Evolutionary conservation across 2,888 invertebrate species (phyloP), one percentile per base, ranked within the genome.

Genomic region (Syrphus vitripennis): DNA sequence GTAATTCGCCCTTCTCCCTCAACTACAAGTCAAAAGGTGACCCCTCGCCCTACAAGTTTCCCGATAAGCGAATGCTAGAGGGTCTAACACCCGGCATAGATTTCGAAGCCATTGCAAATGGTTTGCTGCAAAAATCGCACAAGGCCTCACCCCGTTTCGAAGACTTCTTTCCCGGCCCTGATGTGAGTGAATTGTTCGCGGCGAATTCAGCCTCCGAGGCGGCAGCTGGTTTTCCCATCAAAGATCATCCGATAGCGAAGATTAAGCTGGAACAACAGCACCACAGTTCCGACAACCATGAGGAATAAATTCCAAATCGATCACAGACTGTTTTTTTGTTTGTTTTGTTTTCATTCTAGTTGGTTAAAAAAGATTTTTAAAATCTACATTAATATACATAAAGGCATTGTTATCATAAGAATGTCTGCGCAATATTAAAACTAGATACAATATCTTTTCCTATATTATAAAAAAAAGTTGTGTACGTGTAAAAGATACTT

Each of bases 131-230:
- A 76, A 91, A 92, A 87, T 91, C 92, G 71, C 91, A 91, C 69
- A 91, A 89, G 67, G 91, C 91, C 74, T 92, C 92, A 88, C 91
- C 91, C 31, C 91, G 92, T 57, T 91, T 91, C 67, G 91, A 91
- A 88, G 91, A 91, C 81, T 91, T 91, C 86, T 91, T 91, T 53
- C 90, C 90, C 69, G 90, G 89, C 10, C 91, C 91, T 82, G 91
- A 91, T 34, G 91, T 91, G 88, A 91, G 89, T 34, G 91, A 91
- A 6, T 84, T 91, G 0, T 91, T 91, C 42, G 88, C 89, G 57
- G 84, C 90, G 4, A 89, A 89, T 3, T 88, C 89, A 0, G 89
- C 88, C 6, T 84, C 82, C 34, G 87, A 87, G 42, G 76, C 88
- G 2, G 42, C 80, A 12, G 84, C 88, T 16, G 76, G 71, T 29